These are phyloP conservation scores for Acrocephalus arundinaceus DNA, from an alignment of 2,113 vertebrate genomes.

Conservation along the genomic window DNA sequence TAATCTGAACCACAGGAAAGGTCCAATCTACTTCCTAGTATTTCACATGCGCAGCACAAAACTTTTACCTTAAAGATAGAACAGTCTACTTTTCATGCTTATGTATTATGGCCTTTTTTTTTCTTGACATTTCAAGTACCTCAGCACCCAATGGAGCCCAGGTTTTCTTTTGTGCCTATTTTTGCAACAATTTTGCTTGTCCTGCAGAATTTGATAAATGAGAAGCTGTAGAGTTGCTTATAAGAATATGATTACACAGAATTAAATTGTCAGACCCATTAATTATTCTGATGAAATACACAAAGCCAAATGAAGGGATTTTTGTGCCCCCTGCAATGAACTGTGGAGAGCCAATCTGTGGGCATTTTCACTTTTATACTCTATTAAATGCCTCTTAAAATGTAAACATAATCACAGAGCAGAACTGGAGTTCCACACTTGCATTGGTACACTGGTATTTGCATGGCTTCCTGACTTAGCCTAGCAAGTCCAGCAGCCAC, in stretches of 20 bases:
- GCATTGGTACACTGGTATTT: background rate
- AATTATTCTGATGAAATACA: slow-evolving; percentile 13
- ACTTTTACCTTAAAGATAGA: background rate
- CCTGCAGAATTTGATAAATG: slow-evolving; percentile 19
- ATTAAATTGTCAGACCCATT: slow-evolving; percentile 38
- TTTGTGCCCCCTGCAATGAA: background rate
- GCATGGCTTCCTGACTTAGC: background rate
- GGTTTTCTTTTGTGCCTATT: background rate
- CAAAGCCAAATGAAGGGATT: background rate
- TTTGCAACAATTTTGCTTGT: slow-evolving; percentile 3
- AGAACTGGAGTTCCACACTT: background rate
- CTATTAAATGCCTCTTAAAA: background rate
- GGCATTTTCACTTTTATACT: background rate
- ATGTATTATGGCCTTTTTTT: rapidly evolving
- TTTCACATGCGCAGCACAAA: background rate
- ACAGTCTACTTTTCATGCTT: background rate
- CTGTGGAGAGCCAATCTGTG: background rate
- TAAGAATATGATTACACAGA: slow-evolving; percentile 16
- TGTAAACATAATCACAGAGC: background rate
- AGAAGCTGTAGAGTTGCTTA: background rate
- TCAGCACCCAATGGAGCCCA: background rate
- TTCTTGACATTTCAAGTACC: background rate
- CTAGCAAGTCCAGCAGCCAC: background rate
- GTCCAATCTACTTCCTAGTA: background rate
- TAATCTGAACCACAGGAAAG: background rate